Evolutionary conservation across 2,888 invertebrate genomes (phyloP).

Genomic region (Pyrochroa serraticornis): DNA sequence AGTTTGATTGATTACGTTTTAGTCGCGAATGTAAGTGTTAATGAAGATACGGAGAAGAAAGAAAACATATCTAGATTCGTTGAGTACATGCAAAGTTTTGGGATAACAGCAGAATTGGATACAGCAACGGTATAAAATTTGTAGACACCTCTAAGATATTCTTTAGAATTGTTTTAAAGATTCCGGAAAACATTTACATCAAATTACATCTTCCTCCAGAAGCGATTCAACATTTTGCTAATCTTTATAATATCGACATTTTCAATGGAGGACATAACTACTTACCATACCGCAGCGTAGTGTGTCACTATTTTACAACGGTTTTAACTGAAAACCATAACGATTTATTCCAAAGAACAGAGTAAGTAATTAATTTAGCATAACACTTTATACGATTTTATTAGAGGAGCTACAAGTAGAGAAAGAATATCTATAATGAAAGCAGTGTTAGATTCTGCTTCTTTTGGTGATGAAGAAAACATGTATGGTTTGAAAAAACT

Average conservation of each 20-base stretch:
- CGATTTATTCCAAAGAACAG: neutral
- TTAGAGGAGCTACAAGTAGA: neutral
- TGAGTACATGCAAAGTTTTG: too few species aligned
- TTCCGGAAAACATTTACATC: constrained; percentile 2
- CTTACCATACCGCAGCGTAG: neutral
- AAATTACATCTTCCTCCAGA: neutral
- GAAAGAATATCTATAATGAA: constrained; percentile 12
- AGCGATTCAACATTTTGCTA: neutral
- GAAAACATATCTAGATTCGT: too few species aligned
- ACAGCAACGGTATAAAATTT: too few species aligned
- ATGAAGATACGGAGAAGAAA: too few species aligned
- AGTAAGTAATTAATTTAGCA: neutral
- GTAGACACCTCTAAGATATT: too few species aligned
- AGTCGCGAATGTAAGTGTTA: too few species aligned
- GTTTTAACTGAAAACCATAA: neutral
- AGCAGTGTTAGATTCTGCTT: constrained; percentile 2
- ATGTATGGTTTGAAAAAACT: constrained; percentile 6
- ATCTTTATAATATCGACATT: constrained; percentile 1
- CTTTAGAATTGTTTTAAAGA: neutral
- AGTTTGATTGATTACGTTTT: too few species aligned
- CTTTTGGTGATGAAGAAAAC: constrained; percentile 9
- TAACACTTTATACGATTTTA: neutral
- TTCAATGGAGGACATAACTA: neutral
- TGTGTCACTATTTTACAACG: neutral
- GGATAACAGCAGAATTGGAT: too few species aligned